Base-by-base conservation (phyloP, 2,888 invertebrate genomes). In the Chrysodeixis includens region DNA sequence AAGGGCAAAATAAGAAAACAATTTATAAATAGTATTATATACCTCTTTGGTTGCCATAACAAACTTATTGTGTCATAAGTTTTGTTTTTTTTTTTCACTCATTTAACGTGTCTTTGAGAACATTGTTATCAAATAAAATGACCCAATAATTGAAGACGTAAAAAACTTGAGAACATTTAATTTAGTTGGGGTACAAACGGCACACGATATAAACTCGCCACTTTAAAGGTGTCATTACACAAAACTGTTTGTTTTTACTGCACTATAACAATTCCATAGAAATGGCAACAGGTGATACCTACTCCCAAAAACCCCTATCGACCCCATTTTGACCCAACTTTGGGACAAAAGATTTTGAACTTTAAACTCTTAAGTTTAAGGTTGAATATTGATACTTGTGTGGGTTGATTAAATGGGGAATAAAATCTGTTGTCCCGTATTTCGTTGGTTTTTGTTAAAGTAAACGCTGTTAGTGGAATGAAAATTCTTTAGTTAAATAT, bases 191-290 rank as follows among this genome's bases (percentile, higher is more conserved):
- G 81, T 80, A 76, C 62, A 65, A 68, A 65, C 53, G 49, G n/a
- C 66, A 63, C 53, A 22, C 32, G 22, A 32, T 56, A 62, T 76
- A 57, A 62, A 57, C 71, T 73, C 73, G 77, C 66, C 78, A 71
- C 78, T 86, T 84, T 71, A 81, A 83, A 81, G 79, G 82, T 81
- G 85, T 81, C 88, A 85, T 90, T 89, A 87, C 87, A 81, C 79
- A 82, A 79, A 82, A 87, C 83, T 85, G 88, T 87, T 85, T 85
- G 83, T 87, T 91, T 91, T 92, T 91, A 93, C 91, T 87, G 89
- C 84, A 85, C 88, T 81, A 90, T 92, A 89, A 91, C 90, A 85
- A 82, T 89, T 85, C 81, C 71, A 67, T 72, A 69, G 71, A 72
- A 77, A 66, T 74, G 75, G 88, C 92, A 93, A 92, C 92, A 92